Conservation (phyloP, 2,797 vertebrate genomes). For the Mormyrus proboscirostris region DNA sequence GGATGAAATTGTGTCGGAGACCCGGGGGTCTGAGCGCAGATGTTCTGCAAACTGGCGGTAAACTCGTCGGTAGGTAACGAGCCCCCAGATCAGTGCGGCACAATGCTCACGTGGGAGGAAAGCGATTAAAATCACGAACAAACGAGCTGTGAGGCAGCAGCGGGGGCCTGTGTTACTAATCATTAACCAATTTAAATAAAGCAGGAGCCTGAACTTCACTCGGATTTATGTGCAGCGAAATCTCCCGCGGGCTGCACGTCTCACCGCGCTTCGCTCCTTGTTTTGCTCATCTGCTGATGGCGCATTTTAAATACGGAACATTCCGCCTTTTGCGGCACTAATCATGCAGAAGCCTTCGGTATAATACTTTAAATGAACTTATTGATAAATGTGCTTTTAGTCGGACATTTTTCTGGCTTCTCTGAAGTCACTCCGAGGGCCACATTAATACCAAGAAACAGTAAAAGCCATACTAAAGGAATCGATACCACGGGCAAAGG, state of each 20-base stretch:
- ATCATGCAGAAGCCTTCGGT: neutral
- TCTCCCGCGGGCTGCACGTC: neutral
- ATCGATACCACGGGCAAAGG: neutral
- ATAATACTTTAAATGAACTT: neutral
- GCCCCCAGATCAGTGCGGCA: neutral
- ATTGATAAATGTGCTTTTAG: neutral
- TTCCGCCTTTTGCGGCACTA: neutral
- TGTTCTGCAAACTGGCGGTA: neutral
- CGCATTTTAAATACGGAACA: neutral
- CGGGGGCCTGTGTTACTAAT: neutral
- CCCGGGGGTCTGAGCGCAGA: neutral
- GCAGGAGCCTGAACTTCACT: neutral
- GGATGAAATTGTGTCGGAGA: neutral
- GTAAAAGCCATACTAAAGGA: conserved; percentile 2
- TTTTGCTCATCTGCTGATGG: neutral
- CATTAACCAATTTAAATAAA: neutral
- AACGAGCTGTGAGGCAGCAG: neutral
- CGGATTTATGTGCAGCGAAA: neutral
- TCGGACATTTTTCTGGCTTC: neutral
- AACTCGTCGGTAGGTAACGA: neutral
- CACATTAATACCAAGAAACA: neutral
- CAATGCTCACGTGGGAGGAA: neutral
- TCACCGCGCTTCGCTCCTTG: neutral
- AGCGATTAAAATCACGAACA: neutral
- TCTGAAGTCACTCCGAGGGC: neutral